Evolutionary conservation across 2,888 invertebrate genomes (phyloP).

Genomic region (Drepanosiphum platanoidis): DNA sequence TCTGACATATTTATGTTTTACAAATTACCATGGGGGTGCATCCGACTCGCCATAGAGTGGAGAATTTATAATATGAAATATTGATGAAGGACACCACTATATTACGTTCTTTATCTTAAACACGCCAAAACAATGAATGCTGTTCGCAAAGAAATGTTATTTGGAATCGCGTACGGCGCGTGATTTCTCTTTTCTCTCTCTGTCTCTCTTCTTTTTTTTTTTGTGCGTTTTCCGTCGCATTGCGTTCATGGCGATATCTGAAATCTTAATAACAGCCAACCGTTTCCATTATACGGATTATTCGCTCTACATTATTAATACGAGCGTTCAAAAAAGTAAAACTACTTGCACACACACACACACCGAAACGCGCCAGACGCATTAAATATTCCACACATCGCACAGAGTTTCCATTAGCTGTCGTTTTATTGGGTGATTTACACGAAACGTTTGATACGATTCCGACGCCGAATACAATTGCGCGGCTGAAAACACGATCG

Average conservation of each 20-base stretch:
- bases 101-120: neutral
- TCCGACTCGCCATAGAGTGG: neutral
- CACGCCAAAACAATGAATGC: neutral
- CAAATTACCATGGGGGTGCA: neutral
- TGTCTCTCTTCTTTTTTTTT: too few relatives aligned
- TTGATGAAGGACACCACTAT: neutral
- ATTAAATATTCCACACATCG: neutral
- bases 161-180: neutral
- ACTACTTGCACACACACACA: neutral
- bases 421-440: constrained; percentile 11
- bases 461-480: neutral
- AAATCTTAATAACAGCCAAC: constrained; percentile 11
- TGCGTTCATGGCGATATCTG: neutral
- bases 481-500: too few relatives aligned
- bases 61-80: neutral
- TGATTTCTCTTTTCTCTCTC: too few relatives aligned
- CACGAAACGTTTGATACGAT: neutral
- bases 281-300: neutral
- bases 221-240: neutral
- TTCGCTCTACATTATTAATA: constrained; percentile 7
- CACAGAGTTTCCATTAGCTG: constrained; percentile 2
- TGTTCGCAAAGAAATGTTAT: neutral
- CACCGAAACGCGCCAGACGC: neutral
- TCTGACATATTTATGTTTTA: constrained; percentile 8
- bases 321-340: neutral